phyloP scores from a whole-genome alignment of 2,113 vertebrate species.

The Periophthalmus modestus region DNA sequence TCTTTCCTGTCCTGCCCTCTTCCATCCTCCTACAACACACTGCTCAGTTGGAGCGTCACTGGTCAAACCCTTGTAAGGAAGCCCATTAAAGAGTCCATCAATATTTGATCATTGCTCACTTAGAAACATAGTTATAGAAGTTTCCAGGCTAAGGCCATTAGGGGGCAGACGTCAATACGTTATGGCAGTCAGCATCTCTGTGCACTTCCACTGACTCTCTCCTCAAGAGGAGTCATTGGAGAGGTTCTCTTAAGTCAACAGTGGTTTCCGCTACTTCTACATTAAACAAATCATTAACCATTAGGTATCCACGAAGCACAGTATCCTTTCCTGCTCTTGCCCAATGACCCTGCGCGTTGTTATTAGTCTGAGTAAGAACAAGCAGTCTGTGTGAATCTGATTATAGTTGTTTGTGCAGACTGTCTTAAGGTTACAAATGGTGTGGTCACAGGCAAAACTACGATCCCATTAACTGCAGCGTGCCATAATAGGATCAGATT shows the following conservation, averaged over 20 bases:
- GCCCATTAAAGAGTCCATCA: constrained; percentile 84
- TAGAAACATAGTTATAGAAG: constrained; percentile 76
- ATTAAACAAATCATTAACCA: constrained; percentile 78
- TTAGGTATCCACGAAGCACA: constrained; percentile 59
- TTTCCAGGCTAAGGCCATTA: constrained; percentile 77
- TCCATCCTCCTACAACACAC: constrained; percentile 34
- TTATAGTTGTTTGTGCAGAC: constrained; percentile 37
- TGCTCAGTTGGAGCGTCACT: constrained; percentile 38
- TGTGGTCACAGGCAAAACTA: constrained; percentile 28
- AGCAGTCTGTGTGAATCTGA: constrained; percentile 14
- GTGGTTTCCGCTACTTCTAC: constrained; percentile 65
- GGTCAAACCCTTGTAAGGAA: constrained; percentile 71
- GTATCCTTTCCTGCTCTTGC: constrained; percentile 48
- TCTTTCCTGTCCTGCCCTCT: constrained; percentile 51
- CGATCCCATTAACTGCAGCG: constrained; percentile 36
- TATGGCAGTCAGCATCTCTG: constrained; percentile 61
- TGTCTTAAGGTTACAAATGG: constrained; percentile 28
- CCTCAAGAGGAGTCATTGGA: constrained; percentile 59
- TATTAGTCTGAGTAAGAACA: constrained; percentile 28
- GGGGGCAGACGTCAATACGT: constrained; percentile 73
- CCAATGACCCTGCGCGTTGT: constrained; percentile 37
- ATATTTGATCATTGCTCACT: constrained; percentile 89
- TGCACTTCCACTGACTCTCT: constrained; percentile 35
- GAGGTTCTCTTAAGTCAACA: constrained; percentile 63
- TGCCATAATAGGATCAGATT: constrained; percentile 26